Conservation (phyloP, 2,888 invertebrate genomes). For the Epirrhoe alternata region DNA sequence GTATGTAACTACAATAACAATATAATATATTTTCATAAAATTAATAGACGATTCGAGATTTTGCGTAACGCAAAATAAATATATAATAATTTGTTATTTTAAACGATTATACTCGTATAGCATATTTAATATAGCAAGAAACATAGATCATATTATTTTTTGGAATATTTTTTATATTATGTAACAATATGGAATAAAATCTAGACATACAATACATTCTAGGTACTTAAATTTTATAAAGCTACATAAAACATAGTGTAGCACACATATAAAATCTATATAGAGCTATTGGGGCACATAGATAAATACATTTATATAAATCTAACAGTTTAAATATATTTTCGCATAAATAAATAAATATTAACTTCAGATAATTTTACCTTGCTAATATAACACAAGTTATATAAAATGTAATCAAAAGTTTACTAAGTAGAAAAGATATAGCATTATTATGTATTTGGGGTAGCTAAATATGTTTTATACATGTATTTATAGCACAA, state of each 20-base stretch:
- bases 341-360: conserved; percentile 10
- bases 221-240: conserved; percentile 7
- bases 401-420: conserved; percentile 6
- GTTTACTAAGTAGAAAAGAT: background rate
- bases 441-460: background rate
- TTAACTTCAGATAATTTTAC: background rate
- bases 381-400: conserved; percentile 3
- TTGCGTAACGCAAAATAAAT: conserved; percentile 17
- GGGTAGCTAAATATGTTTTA: conserved; percentile 2
- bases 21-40: conserved; percentile 2
- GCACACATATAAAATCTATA: conserved; percentile 20
- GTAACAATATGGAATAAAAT: conserved; percentile 16
- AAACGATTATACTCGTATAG: conserved; percentile 1
- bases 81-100: background rate
- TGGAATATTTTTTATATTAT: conserved; percentile 9
- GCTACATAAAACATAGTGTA: conserved; percentile 19
- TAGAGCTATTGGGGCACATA: conserved; percentile 21
- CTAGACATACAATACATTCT: conserved; percentile 13
- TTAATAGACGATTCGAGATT: conserved; percentile 17
- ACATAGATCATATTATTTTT: background rate
- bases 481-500: no score
- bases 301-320: conserved; percentile 17
- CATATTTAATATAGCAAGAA: background rate
- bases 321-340: conserved; percentile 9
- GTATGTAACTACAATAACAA: conserved; percentile 12